These are phyloP conservation scores for Atherinosoma microstoma DNA, from an alignment of 2,797 vertebrate species.

Conservation along the genomic window DNA sequence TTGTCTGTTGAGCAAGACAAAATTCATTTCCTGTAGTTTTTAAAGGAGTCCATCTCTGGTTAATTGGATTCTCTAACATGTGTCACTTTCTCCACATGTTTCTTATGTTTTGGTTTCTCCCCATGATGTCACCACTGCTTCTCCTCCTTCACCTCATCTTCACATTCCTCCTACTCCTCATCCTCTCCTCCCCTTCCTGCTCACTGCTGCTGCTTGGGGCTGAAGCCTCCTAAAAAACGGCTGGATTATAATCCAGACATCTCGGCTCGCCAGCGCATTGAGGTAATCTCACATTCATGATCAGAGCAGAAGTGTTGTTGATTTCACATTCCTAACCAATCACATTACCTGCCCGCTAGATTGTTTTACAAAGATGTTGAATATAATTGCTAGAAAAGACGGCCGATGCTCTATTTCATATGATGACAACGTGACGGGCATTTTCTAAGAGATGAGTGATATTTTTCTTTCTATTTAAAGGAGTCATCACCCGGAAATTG, in stretches of 20 bases:
- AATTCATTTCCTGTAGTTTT: slow-evolving; percentile 51
- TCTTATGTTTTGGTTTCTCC: slow-evolving; percentile 79
- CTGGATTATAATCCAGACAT: slow-evolving; percentile 99
- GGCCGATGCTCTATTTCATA: not conserved
- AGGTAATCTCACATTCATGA: slow-evolving; percentile 90
- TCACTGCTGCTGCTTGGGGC: slow-evolving; percentile 82
- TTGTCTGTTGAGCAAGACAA: slow-evolving; percentile 37
- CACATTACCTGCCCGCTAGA: not conserved
- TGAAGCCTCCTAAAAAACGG: slow-evolving; percentile 99
- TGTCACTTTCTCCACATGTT: slow-evolving; percentile 92
- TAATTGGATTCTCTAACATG: slow-evolving; percentile 78
- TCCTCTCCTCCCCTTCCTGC: slow-evolving; percentile 83
- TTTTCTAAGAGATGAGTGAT: slow-evolving; percentile 11
- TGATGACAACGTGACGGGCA: slow-evolving; percentile 5
- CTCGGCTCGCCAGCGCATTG: slow-evolving; percentile 90
- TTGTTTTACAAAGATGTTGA: slow-evolving; percentile 9
- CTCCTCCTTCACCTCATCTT: slow-evolving; percentile 94
- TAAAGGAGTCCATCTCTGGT: slow-evolving; percentile 52
- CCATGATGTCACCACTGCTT: slow-evolving; percentile 91
- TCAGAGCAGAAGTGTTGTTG: slow-evolving; percentile 43
- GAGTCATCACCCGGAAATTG: too few species aligned
- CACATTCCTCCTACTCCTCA: slow-evolving; percentile 85
- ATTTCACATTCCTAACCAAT: slow-evolving; percentile 48
- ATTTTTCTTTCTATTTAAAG: slow-evolving; percentile 16
- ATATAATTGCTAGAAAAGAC: not conserved